These are phyloP conservation scores for Dendrocincla fuliginosa DNA, from an alignment of 2,797 vertebrate species.

Conservation along the genomic window DNA sequence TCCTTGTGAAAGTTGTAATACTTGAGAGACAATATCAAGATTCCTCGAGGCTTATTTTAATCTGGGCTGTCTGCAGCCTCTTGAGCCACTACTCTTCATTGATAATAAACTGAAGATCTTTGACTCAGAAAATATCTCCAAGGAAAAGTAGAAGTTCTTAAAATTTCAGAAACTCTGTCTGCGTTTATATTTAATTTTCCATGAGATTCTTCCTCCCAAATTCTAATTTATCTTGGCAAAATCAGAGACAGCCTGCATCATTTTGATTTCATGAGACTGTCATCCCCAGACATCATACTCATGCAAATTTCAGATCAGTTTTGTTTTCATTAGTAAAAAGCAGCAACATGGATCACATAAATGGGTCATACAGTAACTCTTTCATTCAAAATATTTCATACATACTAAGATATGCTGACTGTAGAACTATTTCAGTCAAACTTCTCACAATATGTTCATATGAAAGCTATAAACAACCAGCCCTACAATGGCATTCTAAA, in stretches of 20 bases:
- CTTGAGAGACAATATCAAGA: not conserved
- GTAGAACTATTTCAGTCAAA: constrained; percentile 2
- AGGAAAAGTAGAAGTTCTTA: constrained; percentile 42
- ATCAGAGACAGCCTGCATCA: constrained; percentile 19
- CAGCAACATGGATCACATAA: not conserved
- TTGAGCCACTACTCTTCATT: not conserved
- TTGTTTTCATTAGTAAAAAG: constrained; percentile 49
- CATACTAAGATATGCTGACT: not conserved
- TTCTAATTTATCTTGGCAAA: not conserved
- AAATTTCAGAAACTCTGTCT: constrained; percentile 21
- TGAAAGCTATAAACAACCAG: not conserved
- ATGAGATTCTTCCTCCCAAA: not conserved
- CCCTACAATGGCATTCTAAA: not conserved
- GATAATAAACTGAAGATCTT: constrained; percentile 30
- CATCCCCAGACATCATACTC: not conserved
- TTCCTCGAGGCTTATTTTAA: constrained; percentile 33
- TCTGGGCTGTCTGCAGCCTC: not conserved
- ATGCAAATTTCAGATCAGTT: constrained; percentile 60
- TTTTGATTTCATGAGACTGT: constrained; percentile 42
- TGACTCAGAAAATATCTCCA: constrained; percentile 39
- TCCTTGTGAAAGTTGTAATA: not conserved
- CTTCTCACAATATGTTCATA: constrained; percentile 2
- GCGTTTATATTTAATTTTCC: constrained; percentile 38
- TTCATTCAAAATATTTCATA: constrained; percentile 24
- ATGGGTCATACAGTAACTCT: not conserved